Conservation (phyloP, 2,888 invertebrate species). For the Drosophila hamatofila region DNA sequence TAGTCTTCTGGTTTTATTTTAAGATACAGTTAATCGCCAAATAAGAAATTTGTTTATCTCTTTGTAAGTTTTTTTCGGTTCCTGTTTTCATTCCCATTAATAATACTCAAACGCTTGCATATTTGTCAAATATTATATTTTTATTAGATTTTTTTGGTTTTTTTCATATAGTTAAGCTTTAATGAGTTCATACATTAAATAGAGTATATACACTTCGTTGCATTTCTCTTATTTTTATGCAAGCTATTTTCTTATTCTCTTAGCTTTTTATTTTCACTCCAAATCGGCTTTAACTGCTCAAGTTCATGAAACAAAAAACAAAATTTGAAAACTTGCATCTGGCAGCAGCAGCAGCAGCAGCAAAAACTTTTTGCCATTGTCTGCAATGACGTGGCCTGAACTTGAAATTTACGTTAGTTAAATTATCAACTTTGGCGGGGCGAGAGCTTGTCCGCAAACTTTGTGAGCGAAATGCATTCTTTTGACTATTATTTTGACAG, state of each 20-base stretch:
- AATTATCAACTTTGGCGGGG: conserved; percentile 53
- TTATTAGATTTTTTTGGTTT: neutral
- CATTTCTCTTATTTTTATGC: neutral
- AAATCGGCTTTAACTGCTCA: conserved; percentile 61
- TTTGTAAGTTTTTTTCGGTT: neutral
- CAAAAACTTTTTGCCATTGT: conserved; percentile 56
- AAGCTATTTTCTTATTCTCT: neutral
- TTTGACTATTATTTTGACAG: conserved; percentile 16
- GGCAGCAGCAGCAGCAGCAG: conserved; percentile 14
- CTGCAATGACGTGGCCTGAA: conserved; percentile 54
- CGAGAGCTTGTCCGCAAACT: conserved; percentile 37
- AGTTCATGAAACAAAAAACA: conserved; percentile 64
- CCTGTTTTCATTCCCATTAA: neutral
- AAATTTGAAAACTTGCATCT: conserved; percentile 65
- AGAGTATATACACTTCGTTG: conserved; percentile 21
- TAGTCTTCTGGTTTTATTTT: neutral
- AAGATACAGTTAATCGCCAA: neutral
- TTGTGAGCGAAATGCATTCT: conserved; percentile 19
- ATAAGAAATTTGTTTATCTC: neutral
- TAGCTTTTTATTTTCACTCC: conserved; percentile 29
- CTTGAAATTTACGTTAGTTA: conserved; percentile 68
- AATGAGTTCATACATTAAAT: conserved; percentile 2
- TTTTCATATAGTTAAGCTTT: neutral
- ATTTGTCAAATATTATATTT: neutral
- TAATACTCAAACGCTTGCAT: neutral